Percentiles rank a stretch among this genome's conserved stretches.
phyloP scores from a whole-genome alignment of 2,888 invertebrate genomes.

The Hydriomena furcata region DNA sequence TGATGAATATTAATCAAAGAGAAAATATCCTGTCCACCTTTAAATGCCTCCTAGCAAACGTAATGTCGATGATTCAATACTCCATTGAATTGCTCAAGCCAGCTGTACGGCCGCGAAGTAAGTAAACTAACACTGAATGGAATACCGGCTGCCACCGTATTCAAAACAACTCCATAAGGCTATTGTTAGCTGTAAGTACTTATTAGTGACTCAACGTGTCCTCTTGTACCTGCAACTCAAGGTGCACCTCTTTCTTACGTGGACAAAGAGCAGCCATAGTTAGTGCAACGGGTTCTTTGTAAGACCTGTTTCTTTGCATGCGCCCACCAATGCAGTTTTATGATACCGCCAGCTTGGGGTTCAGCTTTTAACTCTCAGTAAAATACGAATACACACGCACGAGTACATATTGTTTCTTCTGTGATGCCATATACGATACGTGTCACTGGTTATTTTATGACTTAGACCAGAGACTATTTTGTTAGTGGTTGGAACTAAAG shows the following conservation, averaged over 20 bases:
- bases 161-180: slow-evolving; percentile 30
- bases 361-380: slow-evolving; percentile 9
- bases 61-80: not conserved
- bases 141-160: slow-evolving; percentile 18
- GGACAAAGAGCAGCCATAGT: slow-evolving; percentile 28
- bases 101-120: slow-evolving; percentile 6
- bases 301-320: slow-evolving; percentile 22
- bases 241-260: slow-evolving; percentile 30
- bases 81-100: slow-evolving; percentile 11
- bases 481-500: no score
- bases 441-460: no score
- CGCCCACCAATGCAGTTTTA: slow-evolving; percentile 17
- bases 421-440: no score
- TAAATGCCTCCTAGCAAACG: not conserved
- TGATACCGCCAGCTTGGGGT: slow-evolving; percentile 13
- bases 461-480: no score
- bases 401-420: no score
- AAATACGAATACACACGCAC: not conserved
- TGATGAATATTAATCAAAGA: no score
- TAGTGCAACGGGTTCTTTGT: slow-evolving; percentile 19
- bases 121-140: slow-evolving; percentile 21
- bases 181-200: slow-evolving; percentile 26
- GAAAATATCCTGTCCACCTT: not conserved
- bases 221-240: slow-evolving; percentile 23
- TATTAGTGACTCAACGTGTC: slow-evolving; percentile 32